Evolutionary conservation across 2,888 invertebrate species (phyloP).

Genomic region (Dastarcus helophoroides): DNA sequence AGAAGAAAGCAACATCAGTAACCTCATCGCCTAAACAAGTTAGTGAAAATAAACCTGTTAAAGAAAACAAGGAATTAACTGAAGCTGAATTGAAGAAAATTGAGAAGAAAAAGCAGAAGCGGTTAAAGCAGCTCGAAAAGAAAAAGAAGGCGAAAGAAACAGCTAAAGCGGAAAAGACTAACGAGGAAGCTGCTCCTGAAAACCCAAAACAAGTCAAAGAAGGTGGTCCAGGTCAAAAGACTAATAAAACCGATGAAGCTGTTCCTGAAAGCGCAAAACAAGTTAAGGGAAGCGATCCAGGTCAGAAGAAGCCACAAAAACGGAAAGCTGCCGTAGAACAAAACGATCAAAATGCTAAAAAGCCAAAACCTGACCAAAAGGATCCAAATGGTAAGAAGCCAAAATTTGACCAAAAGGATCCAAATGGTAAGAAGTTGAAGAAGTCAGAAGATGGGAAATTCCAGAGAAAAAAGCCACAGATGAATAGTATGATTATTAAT

Average conservation of each 20-base stretch:
- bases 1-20: no score
- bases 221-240: neutral
- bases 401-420: slow-evolving; percentile 10
- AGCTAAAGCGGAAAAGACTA: neutral
- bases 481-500: slow-evolving; percentile 47
- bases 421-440: slow-evolving; percentile 11
- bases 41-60: slow-evolving; percentile 1
- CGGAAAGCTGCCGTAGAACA: slow-evolving; percentile 3
- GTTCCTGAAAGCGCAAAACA: neutral
- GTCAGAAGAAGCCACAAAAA: slow-evolving; percentile 1
- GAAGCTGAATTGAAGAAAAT: no score
- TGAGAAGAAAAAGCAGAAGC: no score
- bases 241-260: slow-evolving; percentile 2
- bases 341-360: slow-evolving; percentile 1
- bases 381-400: slow-evolving; percentile 10
- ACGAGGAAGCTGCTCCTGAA: neutral
- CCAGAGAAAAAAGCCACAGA: slow-evolving; percentile 23
- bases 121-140: neutral
- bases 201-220: neutral
- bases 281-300: neutral
- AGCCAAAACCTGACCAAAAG: slow-evolving; percentile 6
- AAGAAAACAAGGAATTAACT: slow-evolving; percentile 3
- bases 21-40: no score
- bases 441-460: slow-evolving; percentile 14
- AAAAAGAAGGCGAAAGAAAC: neutral